These are phyloP conservation scores for Antennarius maculatus DNA, from an alignment of 2,797 vertebrate species.

Conservation along the genomic window DNA sequence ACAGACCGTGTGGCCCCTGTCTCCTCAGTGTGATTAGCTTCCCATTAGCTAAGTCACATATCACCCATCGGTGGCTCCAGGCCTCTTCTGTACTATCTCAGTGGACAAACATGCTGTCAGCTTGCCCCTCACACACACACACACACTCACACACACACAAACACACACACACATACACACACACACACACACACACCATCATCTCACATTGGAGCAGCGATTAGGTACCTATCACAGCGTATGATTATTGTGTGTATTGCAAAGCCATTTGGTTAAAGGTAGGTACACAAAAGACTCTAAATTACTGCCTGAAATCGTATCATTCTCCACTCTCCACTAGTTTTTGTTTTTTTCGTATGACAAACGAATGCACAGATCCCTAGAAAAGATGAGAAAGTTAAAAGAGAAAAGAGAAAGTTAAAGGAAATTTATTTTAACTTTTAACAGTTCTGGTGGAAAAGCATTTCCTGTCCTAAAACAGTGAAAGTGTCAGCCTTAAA, in stretches of 20 bases:
- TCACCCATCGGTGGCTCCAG: conserved; percentile 71
- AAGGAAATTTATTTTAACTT: neutral
- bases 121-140: conserved; percentile 22
- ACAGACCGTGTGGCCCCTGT: conserved; percentile 60
- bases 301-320: conserved; percentile 28
- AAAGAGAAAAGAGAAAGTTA: neutral
- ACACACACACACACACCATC: conserved; percentile 13
- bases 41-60: conserved; percentile 76
- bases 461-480: neutral
- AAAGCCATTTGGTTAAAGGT: conserved; percentile 56
- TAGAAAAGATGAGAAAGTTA: neutral
- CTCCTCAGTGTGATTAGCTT: conserved; percentile 72
- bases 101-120: conserved; percentile 72
- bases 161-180: conserved; percentile 16
- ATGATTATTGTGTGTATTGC: conserved; percentile 52
- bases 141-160: conserved; percentile 11
- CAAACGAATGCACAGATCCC: neutral
- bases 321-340: conserved; percentile 5
- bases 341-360: neutral
- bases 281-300: conserved; percentile 44
- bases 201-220: conserved; percentile 50
- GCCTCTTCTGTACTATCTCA: conserved; percentile 67
- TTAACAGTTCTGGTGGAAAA: neutral
- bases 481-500: neutral
- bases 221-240: conserved; percentile 63